Base-by-base conservation (phyloP, 1,140 invertebrate genomes). In the Bathynomus jamesi region DNA sequence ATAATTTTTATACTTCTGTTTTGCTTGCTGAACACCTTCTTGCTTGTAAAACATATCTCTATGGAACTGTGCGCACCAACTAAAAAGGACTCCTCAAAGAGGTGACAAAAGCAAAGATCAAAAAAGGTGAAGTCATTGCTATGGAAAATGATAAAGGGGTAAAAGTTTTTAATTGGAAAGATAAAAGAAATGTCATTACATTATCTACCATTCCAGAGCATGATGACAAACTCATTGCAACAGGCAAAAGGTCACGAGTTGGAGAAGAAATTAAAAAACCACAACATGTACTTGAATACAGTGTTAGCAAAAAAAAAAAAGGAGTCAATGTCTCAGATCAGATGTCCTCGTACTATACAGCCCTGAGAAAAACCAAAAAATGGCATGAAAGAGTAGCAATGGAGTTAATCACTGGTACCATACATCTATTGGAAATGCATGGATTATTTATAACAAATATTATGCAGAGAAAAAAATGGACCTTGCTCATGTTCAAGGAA, bases 321-420 rank as follows among this genome's bases (percentile, higher is more conserved):
- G 30, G 64, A n/a, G n/a, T n/a, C n/a, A n/a, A n/a, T n/a, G n/a
- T n/a, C n/a, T n/a, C n/a, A n/a, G n/a, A n/a, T n/a, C n/a, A n/a
- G n/a, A n/a, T n/a, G n/a, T 28, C 64, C 7, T 65, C 64, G 40
- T 29, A 65, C 40, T 65, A 65, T 65, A 31, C 64, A 65, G 64
- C 64, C 30, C 64, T 65, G 29, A 65, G 40, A 32, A 65, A 65
- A 65, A n/a, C 63, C 28, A 65, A 28, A 65, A 65, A 65, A 31
- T 28, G 64, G 30, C 30, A 28, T 31, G 40, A 32, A n/a, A 65
- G 40, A 28, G 13, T 65, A 10, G 10, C 64, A 10, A 28, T 65
- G 64, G 64, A 65, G 27, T n/a, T n/a, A n/a, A n/a, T n/a, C n/a
- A n/a, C n/a, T n/a, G n/a, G n/a, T n/a, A n/a, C n/a, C n/a, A n/a